Conservation (phyloP, 2,113 vertebrate genomes). For the Rutilus rutilus region DNA sequence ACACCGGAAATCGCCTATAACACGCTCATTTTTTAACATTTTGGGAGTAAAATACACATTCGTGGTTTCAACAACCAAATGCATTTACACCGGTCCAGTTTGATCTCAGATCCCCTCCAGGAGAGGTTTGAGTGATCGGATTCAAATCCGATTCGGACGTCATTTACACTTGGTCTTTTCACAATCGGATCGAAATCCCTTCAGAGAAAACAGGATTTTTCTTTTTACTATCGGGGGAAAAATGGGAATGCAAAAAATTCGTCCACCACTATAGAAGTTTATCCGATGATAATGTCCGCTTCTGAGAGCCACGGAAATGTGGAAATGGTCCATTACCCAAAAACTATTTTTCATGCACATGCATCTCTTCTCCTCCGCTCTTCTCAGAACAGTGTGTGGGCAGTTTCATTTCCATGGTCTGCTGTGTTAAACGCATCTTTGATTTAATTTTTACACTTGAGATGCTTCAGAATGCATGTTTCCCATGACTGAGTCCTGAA, state of each 20-base stretch:
- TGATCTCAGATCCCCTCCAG: too few species aligned
- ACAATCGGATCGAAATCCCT: too few species aligned
- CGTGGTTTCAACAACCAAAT: too few species aligned
- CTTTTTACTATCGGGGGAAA: not conserved
- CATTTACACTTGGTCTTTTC: too few species aligned
- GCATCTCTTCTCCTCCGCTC: not conserved
- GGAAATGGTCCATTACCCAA: not conserved
- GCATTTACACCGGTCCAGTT: too few species aligned
- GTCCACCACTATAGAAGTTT: not conserved
- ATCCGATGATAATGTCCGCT: not conserved
- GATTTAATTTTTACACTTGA: slow-evolving; percentile 43
- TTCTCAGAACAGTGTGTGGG: slow-evolving; percentile 5
- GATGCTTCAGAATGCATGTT: slow-evolving; percentile 13
- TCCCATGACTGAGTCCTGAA: not conserved
- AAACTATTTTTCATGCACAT: not conserved
- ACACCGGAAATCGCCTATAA: too few species aligned
- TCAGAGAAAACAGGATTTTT: too few species aligned
- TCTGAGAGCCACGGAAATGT: not conserved
- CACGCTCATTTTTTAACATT: too few species aligned
- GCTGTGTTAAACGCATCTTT: slow-evolving; percentile 23
- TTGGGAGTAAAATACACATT: too few species aligned
- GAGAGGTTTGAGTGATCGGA: too few species aligned
- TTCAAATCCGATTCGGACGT: too few species aligned
- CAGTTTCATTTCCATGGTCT: not conserved
- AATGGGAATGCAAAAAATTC: not conserved